These are phyloP conservation scores for Gadopsis marmoratus DNA, from an alignment of 2,797 vertebrate species.

Conservation along the genomic window DNA sequence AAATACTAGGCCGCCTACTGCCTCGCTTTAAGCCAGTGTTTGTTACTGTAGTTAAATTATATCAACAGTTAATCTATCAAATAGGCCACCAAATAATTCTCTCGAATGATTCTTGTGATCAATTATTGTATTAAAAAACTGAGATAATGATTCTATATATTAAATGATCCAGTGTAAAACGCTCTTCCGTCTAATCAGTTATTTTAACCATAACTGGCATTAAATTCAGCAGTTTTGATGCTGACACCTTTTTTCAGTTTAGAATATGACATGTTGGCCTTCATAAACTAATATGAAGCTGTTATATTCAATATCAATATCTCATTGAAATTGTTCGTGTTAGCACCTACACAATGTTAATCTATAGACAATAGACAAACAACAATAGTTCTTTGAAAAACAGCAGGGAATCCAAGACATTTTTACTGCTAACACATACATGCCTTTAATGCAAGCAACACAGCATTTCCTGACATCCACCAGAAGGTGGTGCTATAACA, in stretches of 20 bases:
- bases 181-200: not conserved
- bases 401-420: not conserved
- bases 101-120: not conserved
- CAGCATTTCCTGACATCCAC: constrained; percentile 2
- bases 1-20: constrained; percentile 2
- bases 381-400: not conserved
- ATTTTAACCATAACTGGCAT: not conserved
- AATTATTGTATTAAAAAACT: not conserved
- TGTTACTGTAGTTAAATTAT: not conserved
- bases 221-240: not conserved
- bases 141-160: not conserved
- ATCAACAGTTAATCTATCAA: not conserved
- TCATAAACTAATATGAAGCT: not conserved
- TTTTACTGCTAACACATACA: not conserved
- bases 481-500: constrained; percentile 49
- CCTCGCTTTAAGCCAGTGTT: constrained; percentile 6
- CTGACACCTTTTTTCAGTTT: not conserved
- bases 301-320: not conserved
- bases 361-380: no score
- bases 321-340: not conserved
- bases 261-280: not conserved
- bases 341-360: not conserved
- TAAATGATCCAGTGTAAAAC: not conserved
- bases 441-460: not conserved
- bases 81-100: not conserved